Conservation (phyloP, 2,113 vertebrate genomes). For the Paralichthys olivaceus region DNA sequence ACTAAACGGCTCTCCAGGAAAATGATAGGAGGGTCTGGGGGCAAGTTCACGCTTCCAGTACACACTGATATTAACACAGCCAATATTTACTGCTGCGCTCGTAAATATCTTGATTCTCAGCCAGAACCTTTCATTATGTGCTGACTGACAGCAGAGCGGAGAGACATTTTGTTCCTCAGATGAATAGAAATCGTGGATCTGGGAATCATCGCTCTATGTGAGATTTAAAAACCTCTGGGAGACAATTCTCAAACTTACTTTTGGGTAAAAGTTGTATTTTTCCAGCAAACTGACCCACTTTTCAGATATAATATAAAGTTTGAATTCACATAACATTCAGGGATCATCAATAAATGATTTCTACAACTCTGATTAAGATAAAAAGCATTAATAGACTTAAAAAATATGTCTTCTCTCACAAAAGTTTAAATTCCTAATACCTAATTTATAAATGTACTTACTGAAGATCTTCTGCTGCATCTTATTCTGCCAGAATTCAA, state of each 20-base stretch:
- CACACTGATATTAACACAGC: conserved; percentile 35
- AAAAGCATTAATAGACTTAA: background rate
- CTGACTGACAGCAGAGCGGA: conserved; percentile 4
- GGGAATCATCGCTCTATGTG: background rate
- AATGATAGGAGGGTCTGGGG: conserved; percentile 19
- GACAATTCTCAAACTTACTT: conserved; percentile 4
- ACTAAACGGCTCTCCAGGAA: conserved; percentile 60
- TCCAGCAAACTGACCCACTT: background rate
- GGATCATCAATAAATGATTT: conserved; percentile 4
- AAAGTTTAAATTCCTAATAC: background rate
- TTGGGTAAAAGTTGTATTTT: background rate
- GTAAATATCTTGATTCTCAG: conserved; percentile 11
- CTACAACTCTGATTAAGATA: background rate
- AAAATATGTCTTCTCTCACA: background rate
- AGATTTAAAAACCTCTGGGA: background rate
- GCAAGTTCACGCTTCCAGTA: conserved; percentile 8
- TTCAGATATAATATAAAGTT: background rate
- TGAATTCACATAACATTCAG: background rate
- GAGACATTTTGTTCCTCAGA: conserved; percentile 2
- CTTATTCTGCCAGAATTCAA: conserved; percentile 30
- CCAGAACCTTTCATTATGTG: conserved; percentile 8
- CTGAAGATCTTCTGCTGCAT: conserved; percentile 1
- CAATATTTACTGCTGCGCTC: conserved; percentile 48
- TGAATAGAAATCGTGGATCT: background rate
- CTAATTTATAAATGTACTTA: background rate